Evolutionary conservation across 2,113 vertebrate species (phyloP), one percentile per base, ranked within the genome.

Genomic region (Festucalex cinctus): DNA sequence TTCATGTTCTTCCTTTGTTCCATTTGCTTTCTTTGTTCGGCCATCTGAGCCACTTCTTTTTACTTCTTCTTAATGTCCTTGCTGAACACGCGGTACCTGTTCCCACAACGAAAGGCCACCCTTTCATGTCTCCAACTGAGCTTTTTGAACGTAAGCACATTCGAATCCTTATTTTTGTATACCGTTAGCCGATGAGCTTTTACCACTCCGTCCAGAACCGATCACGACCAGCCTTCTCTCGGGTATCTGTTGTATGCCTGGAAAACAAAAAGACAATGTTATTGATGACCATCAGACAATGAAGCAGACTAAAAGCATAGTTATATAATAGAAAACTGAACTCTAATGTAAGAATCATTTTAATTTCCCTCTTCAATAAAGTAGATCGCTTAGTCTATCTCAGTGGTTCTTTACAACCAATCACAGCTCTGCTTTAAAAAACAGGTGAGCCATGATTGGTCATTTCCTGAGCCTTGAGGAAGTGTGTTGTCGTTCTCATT

Each of bases 111-210:
- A 58, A n/a, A 88, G 68, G 19, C 46, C 77, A 79, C 83, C 20
- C 7, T 22, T 16, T 19, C 46, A 20, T 76, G 73, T 53, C 62
- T 88, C 77, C 20, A 24, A 49, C 68, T 83, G 59, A 59, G 32
- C 1, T 4, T 83, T 83, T 68, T 78, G 66, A 43, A n/a, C 68
- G 26, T 81, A 32, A 9, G 75, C 80, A 51, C 65, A 80, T 63
- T 78, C 74, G 41, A 85, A 79, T 13, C 61, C 46, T 1, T 79
- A 49, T 10, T 26, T 41, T 35, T 54, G 74, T 9, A 86, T 79
- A n/a, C 70, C 83, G 74, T 85, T 84, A 0, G 74, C 79, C 61
- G 58, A 71, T 1, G 17, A 79, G 65, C 85, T 88, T 64, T 81
- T 85, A 0, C 80, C 83, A 43, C 59, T 57, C 80, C 72, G 75